phyloP scores from a whole-genome alignment of 2,113 vertebrate species.

The Pampusana beccarii region DNA sequence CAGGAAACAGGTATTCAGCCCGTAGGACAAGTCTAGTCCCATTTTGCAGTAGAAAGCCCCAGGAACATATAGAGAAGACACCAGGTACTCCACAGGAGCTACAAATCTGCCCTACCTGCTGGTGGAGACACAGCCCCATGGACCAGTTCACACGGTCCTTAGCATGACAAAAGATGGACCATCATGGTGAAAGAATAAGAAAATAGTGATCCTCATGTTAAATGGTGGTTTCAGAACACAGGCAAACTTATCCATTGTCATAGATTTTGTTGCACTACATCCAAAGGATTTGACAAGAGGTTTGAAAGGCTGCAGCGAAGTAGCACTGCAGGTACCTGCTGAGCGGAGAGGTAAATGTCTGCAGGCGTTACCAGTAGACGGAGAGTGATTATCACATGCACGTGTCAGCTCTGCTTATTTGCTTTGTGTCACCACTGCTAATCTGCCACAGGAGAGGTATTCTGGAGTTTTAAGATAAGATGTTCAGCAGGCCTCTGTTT shows the following conservation, averaged over 20 bases:
- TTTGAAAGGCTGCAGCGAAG: not conserved
- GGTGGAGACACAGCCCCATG: not conserved
- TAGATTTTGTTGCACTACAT: rapidly evolving
- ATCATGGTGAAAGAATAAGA: rapidly evolving
- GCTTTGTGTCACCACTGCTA: not conserved
- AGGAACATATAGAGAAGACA: rapidly evolving
- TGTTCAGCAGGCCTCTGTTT: not conserved
- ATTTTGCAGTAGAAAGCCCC: not conserved
- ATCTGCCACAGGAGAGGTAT: not conserved
- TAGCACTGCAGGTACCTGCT: not conserved
- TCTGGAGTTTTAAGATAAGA: not conserved
- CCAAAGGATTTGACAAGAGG: not conserved
- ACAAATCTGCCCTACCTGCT: not conserved
- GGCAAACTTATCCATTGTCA: not conserved
- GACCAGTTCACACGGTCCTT: not conserved
- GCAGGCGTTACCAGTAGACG: not conserved
- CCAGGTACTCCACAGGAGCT: not conserved
- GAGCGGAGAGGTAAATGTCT: not conserved
- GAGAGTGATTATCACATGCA: not conserved
- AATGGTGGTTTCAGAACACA: not conserved
- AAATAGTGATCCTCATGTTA: rapidly evolving
- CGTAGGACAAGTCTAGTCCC: rapidly evolving
- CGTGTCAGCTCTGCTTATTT: not conserved
- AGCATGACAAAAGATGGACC: rapidly evolving
- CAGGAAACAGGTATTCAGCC: not conserved